A percentile compares a stretch with the other conserved stretches of the same genome.
phyloP scores from a whole-genome alignment of 2,113 vertebrate genomes.

The Sturnus vulgaris region DNA sequence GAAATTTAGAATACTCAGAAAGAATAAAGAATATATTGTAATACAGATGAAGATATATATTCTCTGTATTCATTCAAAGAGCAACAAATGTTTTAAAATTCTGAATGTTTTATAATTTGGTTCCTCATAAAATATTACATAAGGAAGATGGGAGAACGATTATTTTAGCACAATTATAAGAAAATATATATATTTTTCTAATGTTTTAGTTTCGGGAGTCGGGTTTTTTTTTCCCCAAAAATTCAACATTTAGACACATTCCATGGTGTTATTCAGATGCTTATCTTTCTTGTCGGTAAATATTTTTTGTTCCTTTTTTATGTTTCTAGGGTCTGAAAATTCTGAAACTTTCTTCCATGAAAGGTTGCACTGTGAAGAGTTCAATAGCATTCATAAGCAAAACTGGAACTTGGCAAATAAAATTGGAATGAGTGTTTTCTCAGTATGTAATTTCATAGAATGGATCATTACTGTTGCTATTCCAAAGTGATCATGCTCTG shows the following conservation, averaged over 20 bases:
- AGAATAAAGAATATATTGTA: background rate
- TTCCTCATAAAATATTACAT: background rate
- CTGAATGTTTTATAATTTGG: background rate
- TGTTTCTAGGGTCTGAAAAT: background rate
- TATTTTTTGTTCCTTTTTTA: background rate
- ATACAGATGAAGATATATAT: background rate
- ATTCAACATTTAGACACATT: background rate
- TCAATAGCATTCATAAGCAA: background rate
- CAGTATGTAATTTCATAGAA: background rate
- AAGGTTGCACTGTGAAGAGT: background rate
- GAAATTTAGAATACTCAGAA: background rate
- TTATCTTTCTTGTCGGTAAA: background rate
- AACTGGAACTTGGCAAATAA: background rate
- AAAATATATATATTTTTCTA: background rate
- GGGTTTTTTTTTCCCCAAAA: rapidly evolving
- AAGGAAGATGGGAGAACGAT: background rate
- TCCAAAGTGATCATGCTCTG: background rate
- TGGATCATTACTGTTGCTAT: background rate
- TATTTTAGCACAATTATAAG: background rate
- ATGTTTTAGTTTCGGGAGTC: background rate
- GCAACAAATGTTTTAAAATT: background rate
- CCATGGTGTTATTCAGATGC: background rate
- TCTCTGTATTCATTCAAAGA: background rate
- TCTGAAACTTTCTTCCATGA: background rate
- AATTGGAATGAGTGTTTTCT: background rate